phyloP scores from a whole-genome alignment of 2,113 vertebrate genomes.

The Chamaea fasciata region DNA sequence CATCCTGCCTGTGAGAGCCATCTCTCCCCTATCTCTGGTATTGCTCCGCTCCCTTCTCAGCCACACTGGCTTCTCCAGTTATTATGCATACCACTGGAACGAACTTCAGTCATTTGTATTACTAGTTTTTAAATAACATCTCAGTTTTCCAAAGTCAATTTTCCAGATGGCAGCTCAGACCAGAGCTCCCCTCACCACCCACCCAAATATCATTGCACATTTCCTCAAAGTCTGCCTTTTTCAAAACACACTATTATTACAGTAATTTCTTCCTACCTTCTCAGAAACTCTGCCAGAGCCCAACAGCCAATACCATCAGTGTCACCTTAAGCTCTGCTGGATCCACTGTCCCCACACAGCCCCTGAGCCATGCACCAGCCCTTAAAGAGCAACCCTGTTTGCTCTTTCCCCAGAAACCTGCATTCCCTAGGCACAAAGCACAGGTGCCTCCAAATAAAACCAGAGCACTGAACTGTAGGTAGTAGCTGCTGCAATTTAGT shows the following conservation, averaged over 20 bases:
- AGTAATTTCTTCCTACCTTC: not conserved
- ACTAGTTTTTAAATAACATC: conserved; percentile 35
- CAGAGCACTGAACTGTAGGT: not conserved
- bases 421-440: not conserved
- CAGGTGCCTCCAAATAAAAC: not conserved
- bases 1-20: not conserved
- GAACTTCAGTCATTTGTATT: conserved; percentile 21
- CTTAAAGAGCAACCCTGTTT: not conserved
- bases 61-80: not conserved
- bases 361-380: not conserved
- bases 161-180: not conserved
- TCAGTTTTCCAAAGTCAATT: conserved; percentile 29
- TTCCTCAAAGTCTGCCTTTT: conserved; percentile 39
- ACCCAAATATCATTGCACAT: not conserved
- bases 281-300: not conserved
- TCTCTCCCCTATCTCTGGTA: not conserved
- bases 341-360: not conserved
- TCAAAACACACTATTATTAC: not conserved
- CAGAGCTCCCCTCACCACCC: conserved; percentile 6
- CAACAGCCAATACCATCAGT: not conserved
- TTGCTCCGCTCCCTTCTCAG: not conserved
- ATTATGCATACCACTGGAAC: conserved; percentile 33
- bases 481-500: not conserved
- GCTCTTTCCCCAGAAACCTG: not conserved
- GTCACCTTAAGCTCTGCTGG: not conserved